Conservation (phyloP, 2,888 invertebrate species). For the Escarpia spicata region DNA sequence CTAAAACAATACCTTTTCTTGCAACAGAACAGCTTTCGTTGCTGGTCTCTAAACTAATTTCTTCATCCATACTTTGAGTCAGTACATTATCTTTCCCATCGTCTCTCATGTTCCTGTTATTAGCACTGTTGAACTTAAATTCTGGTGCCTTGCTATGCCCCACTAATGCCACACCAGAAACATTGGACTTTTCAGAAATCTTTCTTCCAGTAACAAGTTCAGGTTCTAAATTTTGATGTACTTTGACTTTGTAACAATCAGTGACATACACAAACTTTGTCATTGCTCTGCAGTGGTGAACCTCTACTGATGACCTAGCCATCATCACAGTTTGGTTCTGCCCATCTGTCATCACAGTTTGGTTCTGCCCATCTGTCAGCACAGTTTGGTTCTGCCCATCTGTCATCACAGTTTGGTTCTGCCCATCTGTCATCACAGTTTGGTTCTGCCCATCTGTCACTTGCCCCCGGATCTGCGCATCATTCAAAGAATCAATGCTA, state of each 20-base stretch:
- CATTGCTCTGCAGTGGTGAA: no score
- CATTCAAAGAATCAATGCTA: background rate
- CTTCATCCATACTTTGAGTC: background rate
- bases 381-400: background rate
- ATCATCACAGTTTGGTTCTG: no score
- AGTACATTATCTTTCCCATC: background rate
- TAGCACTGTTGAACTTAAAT: background rate
- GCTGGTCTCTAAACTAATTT: background rate
- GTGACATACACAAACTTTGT: background rate
- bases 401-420: background rate
- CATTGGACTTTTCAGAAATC: no score
- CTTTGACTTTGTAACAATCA: background rate
- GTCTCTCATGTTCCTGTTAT: background rate
- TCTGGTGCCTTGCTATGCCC: background rate
- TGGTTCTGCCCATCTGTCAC: background rate
- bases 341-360: no score
- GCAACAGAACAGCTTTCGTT: background rate
- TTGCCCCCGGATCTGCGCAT: background rate
- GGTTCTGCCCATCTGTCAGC: no score
- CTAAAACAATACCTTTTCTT: background rate
- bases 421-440: background rate
- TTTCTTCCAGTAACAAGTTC: background rate
- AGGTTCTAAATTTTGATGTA: background rate
- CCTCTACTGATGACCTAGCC: no score
- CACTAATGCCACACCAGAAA: background rate